Conservation (phyloP, 2,888 invertebrate genomes). For the Spicauda simplicius region DNA sequence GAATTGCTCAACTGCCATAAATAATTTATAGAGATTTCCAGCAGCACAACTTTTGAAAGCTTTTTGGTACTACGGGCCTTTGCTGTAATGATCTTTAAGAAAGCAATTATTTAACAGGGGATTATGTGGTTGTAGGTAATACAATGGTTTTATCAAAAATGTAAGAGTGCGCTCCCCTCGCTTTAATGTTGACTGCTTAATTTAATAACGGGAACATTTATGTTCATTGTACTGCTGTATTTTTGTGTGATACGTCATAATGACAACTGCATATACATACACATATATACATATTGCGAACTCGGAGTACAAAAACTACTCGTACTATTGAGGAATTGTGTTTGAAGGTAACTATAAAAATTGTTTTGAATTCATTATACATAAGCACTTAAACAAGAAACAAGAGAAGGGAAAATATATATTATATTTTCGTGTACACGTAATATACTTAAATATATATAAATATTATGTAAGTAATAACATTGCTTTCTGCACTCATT, state of each 20-base stretch:
- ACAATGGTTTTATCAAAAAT: background rate
- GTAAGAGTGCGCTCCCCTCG: background rate
- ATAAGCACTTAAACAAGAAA: too few relatives aligned
- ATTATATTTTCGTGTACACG: too few relatives aligned
- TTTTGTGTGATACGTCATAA: background rate
- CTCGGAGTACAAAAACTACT: too few relatives aligned
- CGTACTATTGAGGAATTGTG: too few relatives aligned
- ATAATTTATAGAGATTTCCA: constrained; percentile 47
- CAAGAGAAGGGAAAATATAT: too few relatives aligned
- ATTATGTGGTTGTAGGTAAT: constrained; percentile 20
- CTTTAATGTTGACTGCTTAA: background rate
- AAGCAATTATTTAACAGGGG: constrained; percentile 28
- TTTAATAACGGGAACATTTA: background rate
- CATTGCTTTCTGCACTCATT: too few relatives aligned
- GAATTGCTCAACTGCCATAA: constrained; percentile 35
- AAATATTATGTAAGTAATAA: too few relatives aligned
- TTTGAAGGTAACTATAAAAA: too few relatives aligned
- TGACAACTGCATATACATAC: too few relatives aligned
- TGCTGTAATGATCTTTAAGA: constrained; percentile 28
- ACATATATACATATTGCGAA: too few relatives aligned
- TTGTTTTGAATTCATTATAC: too few relatives aligned
- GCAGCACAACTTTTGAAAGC: constrained; percentile 71
- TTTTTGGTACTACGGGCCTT: constrained; percentile 56
- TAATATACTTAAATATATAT: too few relatives aligned
- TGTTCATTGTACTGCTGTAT: background rate